Evolutionary conservation across 2,113 vertebrate genomes (phyloP).

Genomic region (Sapayoa aenigma): DNA sequence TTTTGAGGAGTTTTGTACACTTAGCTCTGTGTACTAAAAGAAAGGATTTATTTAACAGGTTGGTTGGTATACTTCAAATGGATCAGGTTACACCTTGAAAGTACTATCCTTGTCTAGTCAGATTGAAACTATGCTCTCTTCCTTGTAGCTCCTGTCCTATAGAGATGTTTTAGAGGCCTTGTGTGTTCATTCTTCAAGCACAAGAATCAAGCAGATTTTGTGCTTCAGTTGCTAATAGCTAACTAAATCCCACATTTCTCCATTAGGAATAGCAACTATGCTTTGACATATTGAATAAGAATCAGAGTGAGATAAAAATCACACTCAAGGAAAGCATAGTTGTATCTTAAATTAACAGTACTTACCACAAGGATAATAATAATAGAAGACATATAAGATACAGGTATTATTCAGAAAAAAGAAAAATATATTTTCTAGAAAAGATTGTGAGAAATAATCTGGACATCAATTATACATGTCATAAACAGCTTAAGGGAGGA

Average conservation of each 20-base stretch:
- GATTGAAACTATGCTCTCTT: not conserved
- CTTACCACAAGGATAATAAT: not conserved
- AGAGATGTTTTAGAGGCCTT: not conserved
- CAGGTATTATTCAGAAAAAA: not conserved
- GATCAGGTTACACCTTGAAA: not conserved
- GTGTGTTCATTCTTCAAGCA: not conserved
- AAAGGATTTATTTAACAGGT: not conserved
- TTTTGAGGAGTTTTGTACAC: not conserved
- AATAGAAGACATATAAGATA: not conserved
- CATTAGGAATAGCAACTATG: not conserved
- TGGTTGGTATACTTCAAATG: not conserved
- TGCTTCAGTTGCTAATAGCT: not conserved
- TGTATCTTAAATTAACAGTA: not conserved
- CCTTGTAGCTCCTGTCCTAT: not conserved
- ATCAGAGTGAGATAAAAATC: not conserved
- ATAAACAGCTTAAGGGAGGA: not conserved
- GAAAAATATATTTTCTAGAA: not conserved
- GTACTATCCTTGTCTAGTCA: not conserved
- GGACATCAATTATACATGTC: not conserved
- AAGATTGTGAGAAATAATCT: not conserved
- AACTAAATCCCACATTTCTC: not conserved
- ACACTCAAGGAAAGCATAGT: not conserved
- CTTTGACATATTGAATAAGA: not conserved
- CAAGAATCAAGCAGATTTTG: not conserved
- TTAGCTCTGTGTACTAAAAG: not conserved